Evolutionary conservation across 2,113 vertebrate species (phyloP).

Genomic region (Meriones unguiculatus): DNA sequence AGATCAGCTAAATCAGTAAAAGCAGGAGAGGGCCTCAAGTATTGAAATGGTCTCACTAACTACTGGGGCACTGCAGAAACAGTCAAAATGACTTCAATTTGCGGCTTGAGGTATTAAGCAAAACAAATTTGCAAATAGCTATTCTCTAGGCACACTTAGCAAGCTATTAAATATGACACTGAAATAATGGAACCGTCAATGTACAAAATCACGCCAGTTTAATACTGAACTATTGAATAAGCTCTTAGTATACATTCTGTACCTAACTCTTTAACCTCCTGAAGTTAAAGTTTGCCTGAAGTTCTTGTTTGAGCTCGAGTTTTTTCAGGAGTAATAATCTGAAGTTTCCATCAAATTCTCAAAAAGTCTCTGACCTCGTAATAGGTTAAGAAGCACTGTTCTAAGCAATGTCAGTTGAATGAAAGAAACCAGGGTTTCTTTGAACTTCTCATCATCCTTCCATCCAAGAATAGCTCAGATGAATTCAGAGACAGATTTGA

Average conservation of each 20-base stretch:
- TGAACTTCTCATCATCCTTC: neutral
- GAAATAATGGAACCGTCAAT: neutral
- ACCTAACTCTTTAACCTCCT: neutral
- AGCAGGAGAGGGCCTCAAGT: fast-evolving
- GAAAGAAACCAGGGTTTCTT: neutral
- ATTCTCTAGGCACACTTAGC: neutral
- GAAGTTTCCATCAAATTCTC: constrained; percentile 19
- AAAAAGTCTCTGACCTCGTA: neutral
- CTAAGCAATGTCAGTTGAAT: neutral
- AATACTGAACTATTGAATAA: neutral
- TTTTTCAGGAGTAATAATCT: neutral
- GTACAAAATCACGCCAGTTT: neutral
- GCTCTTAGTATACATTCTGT: neutral
- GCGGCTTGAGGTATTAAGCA: neutral
- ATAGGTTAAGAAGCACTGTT: neutral
- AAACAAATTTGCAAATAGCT: neutral
- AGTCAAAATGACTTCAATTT: neutral
- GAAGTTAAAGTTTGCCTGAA: too few relatives aligned
- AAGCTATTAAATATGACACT: neutral
- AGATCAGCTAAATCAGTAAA: neutral
- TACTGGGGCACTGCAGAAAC: neutral
- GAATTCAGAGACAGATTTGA: neutral
- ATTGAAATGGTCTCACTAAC: neutral
- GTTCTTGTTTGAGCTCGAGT: neutral
- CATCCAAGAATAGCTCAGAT: neutral